A percentile compares a stretch with the other conserved stretches of the same genome.
phyloP scores from a whole-genome alignment of 2,797 vertebrate genomes.

The Acropternis orthonyx region DNA sequence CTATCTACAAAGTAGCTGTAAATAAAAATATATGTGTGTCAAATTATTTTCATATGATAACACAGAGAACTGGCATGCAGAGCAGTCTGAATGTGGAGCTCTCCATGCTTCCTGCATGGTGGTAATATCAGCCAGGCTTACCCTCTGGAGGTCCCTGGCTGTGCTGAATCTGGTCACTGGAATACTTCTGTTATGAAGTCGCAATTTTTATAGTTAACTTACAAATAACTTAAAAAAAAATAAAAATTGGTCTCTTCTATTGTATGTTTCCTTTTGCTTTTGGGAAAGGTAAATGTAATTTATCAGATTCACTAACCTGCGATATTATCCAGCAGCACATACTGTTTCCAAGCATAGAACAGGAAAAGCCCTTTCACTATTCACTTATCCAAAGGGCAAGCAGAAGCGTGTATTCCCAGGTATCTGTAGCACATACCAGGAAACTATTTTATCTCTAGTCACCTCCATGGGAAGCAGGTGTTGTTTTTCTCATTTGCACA shows the following conservation, averaged over 20 bases:
- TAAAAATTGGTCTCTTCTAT: neutral
- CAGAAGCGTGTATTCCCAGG: neutral
- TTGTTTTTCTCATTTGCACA: slow-evolving; percentile 8
- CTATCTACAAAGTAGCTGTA: neutral
- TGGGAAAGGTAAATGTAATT: neutral
- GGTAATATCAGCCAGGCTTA: neutral
- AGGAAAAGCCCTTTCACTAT: neutral
- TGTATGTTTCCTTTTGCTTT: neutral
- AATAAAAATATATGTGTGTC: neutral
- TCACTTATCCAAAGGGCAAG: neutral
- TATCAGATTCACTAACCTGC: neutral
- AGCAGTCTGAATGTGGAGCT: neutral
- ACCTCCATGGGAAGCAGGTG: slow-evolving; percentile 34
- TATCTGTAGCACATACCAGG: neutral
- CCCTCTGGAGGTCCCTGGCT: neutral
- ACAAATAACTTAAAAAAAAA: neutral
- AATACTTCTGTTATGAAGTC: neutral
- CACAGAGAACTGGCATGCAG: neutral
- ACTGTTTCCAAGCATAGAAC: neutral
- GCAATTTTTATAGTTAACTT: neutral
- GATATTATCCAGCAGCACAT: neutral
- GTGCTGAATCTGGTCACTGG: neutral
- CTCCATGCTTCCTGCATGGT: rapidly evolving
- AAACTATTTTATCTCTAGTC: slow-evolving; percentile 1
- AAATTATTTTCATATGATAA: neutral